phyloP scores from a whole-genome alignment of 1,140 invertebrate species.

The Bathynomus jamesi region DNA sequence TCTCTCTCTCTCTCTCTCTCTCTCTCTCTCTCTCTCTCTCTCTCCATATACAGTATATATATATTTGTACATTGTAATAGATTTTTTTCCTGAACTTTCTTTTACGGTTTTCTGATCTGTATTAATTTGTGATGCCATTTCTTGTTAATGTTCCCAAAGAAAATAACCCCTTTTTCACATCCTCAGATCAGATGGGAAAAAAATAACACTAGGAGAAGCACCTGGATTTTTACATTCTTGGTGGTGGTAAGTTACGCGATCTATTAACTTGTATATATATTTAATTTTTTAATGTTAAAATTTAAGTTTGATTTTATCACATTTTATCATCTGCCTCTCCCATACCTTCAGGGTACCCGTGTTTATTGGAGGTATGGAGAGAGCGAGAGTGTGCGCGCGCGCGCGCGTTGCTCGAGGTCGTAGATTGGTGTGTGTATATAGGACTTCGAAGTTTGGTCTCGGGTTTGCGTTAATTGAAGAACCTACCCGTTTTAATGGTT shows the following conservation, averaged over 20 bases:
- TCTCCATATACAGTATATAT: too few species aligned
- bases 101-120: too few species aligned
- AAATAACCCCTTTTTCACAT: neutral
- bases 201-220: constrained; percentile 89
- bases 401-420: neutral
- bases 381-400: neutral
- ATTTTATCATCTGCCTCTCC: neutral
- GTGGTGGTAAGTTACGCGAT: constrained; percentile 79
- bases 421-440: neutral
- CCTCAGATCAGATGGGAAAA: constrained; percentile 69
- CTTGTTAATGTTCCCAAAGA: too few species aligned
- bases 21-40: too few species aligned
- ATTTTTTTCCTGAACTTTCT: too few species aligned
- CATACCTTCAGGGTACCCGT: too few species aligned
- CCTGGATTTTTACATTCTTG: constrained; percentile 96
- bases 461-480: too few species aligned
- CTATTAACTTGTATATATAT: constrained; percentile 13
- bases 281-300: neutral
- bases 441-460: neutral
- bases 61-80: too few species aligned
- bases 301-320: neutral
- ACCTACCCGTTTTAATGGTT: too few species aligned
- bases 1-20: too few species aligned
- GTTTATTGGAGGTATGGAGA: too few species aligned
- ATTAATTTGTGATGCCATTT: too few species aligned